Base-by-base conservation (phyloP, 2,888 invertebrate genomes). In the Hirtodrosophila alboralis region DNA sequence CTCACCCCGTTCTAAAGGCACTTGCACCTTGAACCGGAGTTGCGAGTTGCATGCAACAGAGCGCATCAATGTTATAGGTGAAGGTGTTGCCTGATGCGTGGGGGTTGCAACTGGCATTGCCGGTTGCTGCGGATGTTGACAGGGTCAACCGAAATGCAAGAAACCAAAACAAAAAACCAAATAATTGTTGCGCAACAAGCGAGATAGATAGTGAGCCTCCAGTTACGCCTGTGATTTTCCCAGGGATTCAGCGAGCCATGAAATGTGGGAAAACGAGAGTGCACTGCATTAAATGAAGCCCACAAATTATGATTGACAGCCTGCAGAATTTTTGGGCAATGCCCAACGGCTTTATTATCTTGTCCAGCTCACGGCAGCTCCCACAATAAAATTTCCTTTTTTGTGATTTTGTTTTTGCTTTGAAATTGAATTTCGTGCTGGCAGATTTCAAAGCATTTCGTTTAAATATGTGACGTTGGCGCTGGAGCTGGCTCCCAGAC, bases 361-460 rank as follows among this genome's bases (percentile, higher is more conserved):
- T 38, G 41, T 28, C 60, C 40, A 23, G 23, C 23, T 7, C 6
- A 8, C 2, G 8, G 59, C 65, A 62, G 85, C 84, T 81, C 71
- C 76, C 80, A 85, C 80, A 78, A 84, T 60, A 57, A 48, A 7
- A 37, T 54, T 36, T 36, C n/a, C n/a, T 59, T 40, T 27, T 26
- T 27, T 13, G 13, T 10, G 37, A 2, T 18, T 3, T 3, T 31
- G 34, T 48, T 49, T 28, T 44, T 51, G 56, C 37, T 31, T 65
- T 58, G 58, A 86, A 84, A 78, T 86, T 86, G 86, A 68, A 66
- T 64, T 84, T 86, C 86, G 86, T 84, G 85, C 75, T 65, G 66
- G 62, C 67, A 60, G 58, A 63, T 59, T 62, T 65, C 49, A 52
- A 78, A 72, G 72, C 66, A 68, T 63, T 68, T 75, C 54, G 68